These are phyloP conservation scores for Lamellibrachia luymesi DNA, from an alignment of 1,140 invertebrate genomes.

Conservation along the genomic window DNA sequence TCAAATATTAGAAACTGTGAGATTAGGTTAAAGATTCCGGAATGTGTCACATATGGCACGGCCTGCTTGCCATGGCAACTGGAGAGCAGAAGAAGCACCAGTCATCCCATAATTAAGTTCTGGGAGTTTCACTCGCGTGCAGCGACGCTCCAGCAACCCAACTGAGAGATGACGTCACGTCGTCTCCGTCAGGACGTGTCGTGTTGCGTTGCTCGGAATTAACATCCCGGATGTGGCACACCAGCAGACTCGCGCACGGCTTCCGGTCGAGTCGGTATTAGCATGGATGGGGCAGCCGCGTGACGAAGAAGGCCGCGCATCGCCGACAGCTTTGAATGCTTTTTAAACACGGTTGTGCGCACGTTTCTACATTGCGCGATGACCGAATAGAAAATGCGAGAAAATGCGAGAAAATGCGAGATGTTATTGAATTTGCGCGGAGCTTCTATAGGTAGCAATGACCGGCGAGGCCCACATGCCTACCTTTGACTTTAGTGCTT, in stretches of 20 bases:
- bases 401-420: not conserved
- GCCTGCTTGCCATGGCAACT: too few species aligned
- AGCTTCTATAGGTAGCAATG: not conserved
- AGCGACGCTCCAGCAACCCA: not conserved
- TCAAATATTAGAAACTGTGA: not conserved
- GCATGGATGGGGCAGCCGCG: not conserved
- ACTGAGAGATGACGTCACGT: not conserved
- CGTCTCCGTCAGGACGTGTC: not conserved
- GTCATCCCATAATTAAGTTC: too few species aligned
- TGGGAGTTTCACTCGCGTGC: too few species aligned
- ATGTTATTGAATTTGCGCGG: not conserved
- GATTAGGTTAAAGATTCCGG: too few species aligned
- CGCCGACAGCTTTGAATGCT: not conserved
- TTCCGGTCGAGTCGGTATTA: not conserved
- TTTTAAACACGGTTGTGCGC: not conserved
- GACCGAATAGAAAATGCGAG: not conserved
- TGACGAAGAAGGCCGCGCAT: too few species aligned
- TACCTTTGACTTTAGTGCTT: not conserved
- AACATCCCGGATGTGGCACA: too few species aligned
- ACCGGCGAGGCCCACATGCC: not conserved
- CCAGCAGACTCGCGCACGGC: too few species aligned
- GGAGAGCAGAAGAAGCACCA: too few species aligned
- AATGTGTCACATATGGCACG: too few species aligned
- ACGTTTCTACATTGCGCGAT: not conserved
- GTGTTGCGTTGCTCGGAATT: too few species aligned